A percentile compares a stretch with the other conserved stretches of the same genome.
Evolutionary conservation across 1,140 invertebrate genomes (phyloP).

Genomic region (Drosophila pallidifrons): DNA sequence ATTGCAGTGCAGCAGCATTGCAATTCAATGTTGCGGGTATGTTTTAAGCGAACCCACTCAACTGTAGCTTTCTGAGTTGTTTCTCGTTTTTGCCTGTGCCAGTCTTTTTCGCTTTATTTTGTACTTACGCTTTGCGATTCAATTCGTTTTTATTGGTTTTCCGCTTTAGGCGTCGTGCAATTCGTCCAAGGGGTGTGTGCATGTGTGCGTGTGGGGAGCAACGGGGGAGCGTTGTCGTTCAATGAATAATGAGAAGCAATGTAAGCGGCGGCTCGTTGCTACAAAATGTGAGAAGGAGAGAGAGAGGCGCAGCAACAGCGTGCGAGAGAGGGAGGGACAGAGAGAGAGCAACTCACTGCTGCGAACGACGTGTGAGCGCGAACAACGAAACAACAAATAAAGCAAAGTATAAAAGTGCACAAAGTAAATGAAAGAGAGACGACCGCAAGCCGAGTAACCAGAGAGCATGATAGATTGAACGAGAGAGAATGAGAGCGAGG

Average conservation of each 20-base stretch:
- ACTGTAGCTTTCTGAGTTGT: no score
- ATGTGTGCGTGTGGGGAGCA: slow-evolving; percentile 31
- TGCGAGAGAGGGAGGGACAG: slow-evolving; percentile 23
- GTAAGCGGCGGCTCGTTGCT: slow-evolving; percentile 50
- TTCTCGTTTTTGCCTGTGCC: slow-evolving; percentile 59
- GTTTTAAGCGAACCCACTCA: no score
- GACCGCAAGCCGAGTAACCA: slow-evolving; percentile 37
- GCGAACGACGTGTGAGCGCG: slow-evolving; percentile 48
- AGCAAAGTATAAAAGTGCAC: slow-evolving; percentile 81
- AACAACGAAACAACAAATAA: slow-evolving; percentile 74
- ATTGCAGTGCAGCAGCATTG: no score
- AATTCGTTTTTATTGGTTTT: slow-evolving; percentile 84
- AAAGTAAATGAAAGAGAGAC: slow-evolving; percentile 59
- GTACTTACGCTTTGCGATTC: slow-evolving; percentile 84
- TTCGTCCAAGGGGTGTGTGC: slow-evolving; percentile 71
- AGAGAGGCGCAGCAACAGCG: slow-evolving; percentile 14
- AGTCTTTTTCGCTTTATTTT: slow-evolving; percentile 81
- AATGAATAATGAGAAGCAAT: slow-evolving; percentile 82
- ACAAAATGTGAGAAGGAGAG: slow-evolving; percentile 12
- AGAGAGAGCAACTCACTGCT: slow-evolving; percentile 27
- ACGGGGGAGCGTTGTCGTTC: slow-evolving; percentile 64
- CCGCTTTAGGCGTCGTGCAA: slow-evolving; percentile 76
- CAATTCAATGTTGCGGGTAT: no score
- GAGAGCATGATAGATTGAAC: slow-evolving; percentile 6
- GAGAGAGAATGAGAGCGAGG: slow-evolving; percentile 44